phyloP scores from a whole-genome alignment of 2,888 invertebrate genomes.

The Pachymerium ferrugineum region DNA sequence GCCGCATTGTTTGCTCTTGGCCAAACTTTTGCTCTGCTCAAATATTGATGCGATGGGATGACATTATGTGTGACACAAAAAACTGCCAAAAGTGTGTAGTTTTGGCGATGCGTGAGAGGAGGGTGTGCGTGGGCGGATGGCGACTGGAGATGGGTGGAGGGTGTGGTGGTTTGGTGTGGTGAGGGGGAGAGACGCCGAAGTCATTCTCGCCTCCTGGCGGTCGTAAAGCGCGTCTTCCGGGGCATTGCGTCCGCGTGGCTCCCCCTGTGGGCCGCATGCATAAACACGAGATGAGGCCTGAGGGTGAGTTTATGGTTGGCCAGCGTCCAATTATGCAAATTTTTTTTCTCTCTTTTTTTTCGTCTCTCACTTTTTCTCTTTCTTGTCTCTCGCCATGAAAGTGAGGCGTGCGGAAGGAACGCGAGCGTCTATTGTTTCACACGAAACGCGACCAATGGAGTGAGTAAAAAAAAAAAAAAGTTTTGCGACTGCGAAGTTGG shows the following conservation, averaged over 20 bases:
- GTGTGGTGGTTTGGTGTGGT: neutral
- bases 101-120: neutral
- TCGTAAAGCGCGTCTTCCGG: constrained; percentile 21
- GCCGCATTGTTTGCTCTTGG: no score
- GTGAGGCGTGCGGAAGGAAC: constrained; percentile 21
- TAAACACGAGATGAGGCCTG: constrained; percentile 21
- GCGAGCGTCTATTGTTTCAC: constrained; percentile 18
- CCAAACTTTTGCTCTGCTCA: no score
- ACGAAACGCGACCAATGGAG: constrained; percentile 15
- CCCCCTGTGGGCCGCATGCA: constrained; percentile 21
- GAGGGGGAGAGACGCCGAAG: neutral
- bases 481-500: neutral
- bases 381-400: constrained; percentile 4
- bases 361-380: no score
- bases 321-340: constrained; percentile 21
- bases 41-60: no score
- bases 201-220: constrained; percentile 21
- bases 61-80: neutral
- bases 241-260: constrained; percentile 21
- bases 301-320: constrained; percentile 21
- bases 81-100: neutral
- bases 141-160: neutral
- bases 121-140: neutral
- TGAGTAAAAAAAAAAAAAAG: neutral
- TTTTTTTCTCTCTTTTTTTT: constrained; percentile 7